A percentile compares a stretch with the other conserved stretches of the same genome.
Conservation (phyloP, 1,140 invertebrate genomes). For the Drosophila bocki region DNA sequence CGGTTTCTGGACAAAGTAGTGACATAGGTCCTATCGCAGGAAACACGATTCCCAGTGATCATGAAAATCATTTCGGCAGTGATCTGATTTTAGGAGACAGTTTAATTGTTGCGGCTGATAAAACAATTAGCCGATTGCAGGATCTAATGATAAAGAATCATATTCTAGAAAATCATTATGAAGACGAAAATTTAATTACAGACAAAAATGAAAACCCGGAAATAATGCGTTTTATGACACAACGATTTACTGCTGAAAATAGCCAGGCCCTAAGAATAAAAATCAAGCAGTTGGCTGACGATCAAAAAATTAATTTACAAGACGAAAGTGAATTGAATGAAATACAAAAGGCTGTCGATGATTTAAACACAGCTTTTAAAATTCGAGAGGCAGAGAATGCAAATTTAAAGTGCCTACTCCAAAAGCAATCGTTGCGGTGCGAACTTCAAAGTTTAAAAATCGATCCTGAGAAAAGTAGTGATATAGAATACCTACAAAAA, state of each 20-base stretch:
- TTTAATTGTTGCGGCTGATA: constrained; percentile 5
- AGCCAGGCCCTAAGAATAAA: neutral
- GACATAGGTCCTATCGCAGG: neutral
- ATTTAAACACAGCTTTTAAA: constrained; percentile 1
- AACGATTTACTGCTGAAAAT: neutral
- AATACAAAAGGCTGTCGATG: constrained; percentile 1
- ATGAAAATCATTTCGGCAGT: neutral
- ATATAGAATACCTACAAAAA: constrained; percentile 63
- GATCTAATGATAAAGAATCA: constrained; percentile 1
- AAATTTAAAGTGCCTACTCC: constrained; percentile 59
- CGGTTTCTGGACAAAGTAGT: constrained; percentile 2
- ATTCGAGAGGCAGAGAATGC: constrained; percentile 49
- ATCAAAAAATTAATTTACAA: neutral
- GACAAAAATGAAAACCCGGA: neutral
- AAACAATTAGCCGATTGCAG: constrained; percentile 4
- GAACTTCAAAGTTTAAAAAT: constrained; percentile 3
- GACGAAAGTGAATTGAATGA: neutral
- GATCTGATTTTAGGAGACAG: constrained; percentile 1
- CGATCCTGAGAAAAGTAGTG: constrained; percentile 48
- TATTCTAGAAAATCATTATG: constrained; percentile 1
- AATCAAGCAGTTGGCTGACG: neutral
- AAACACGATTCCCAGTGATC: neutral
- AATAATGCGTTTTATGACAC: neutral
- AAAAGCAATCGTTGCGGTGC: constrained; percentile 48
- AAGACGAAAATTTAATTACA: neutral